Percentiles rank a stretch among this genome's conserved stretches.
These are phyloP conservation scores for Dione juno DNA, from an alignment of 2,888 invertebrate species.

Conservation along the genomic window DNA sequence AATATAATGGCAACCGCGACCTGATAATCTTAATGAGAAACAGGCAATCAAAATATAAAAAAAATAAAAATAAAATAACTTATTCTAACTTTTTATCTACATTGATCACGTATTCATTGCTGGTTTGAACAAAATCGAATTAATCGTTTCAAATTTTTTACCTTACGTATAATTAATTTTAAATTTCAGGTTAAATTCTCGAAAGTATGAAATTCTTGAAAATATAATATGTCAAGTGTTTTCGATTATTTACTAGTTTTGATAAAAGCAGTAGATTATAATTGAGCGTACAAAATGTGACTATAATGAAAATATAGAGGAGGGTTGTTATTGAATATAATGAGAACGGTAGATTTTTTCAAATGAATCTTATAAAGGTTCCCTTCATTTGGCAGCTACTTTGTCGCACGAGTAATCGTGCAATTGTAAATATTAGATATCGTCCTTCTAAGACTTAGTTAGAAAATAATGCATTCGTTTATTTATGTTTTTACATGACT, in stretches of 20 bases:
- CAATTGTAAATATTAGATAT: constrained; percentile 74
- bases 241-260: constrained; percentile 57
- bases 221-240: constrained; percentile 44
- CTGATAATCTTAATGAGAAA: constrained; percentile 49
- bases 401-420: constrained; percentile 64
- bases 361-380: constrained; percentile 54
- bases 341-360: constrained; percentile 44
- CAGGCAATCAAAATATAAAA: constrained; percentile 56
- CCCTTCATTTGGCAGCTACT: constrained; percentile 78
- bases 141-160: background rate
- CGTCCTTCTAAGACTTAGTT: constrained; percentile 76
- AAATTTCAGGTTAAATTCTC: constrained; percentile 33
- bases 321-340: constrained; percentile 63
- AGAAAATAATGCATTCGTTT: constrained; percentile 54
- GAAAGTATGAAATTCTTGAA: constrained; percentile 31
- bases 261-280: constrained; percentile 52
- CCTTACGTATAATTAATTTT: background rate
- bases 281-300: constrained; percentile 79
- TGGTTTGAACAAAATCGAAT: constrained; percentile 2
- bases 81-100: constrained; percentile 18
- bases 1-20: constrained; percentile 65
- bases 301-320: constrained; percentile 70
- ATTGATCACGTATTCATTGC: constrained; percentile 4
- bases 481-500: constrained; percentile 31
- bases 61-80: too few relatives aligned